Evolutionary conservation across 2,888 invertebrate genomes (phyloP), one percentile per base, ranked within the genome.

Genomic region (Melitaea athalia): DNA sequence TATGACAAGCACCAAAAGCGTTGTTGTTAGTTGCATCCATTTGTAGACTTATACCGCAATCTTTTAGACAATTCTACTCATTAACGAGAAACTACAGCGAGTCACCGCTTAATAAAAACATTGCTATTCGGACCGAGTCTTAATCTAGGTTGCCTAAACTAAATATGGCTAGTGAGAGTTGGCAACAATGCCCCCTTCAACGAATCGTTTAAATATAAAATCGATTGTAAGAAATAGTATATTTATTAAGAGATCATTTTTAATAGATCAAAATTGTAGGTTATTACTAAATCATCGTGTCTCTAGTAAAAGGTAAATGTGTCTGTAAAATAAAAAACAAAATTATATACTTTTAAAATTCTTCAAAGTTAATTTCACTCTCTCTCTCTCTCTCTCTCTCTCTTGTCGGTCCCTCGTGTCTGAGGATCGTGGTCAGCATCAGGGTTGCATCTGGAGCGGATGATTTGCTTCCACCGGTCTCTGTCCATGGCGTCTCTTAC

Each of bases 1-100:
- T 59, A 14, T 60, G 57, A 70, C 38, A 60, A 59, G 52, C 61
- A 55, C 64, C 60, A 64, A 67, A 64, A 60, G 66, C 11, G 42
- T 55, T 4, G 10, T 24, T 31, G 24, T 10, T 11, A 50, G 52
- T 5, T 4, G 24, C 4, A 31, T 24, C 52, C 0, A 45, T 45
- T 45, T 45, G 45, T 12, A 45, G 45, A 12, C 45, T 12, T 45
- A 45, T 45, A 45, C 38, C 38, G 0, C 8, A 45, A 1, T 45
- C 14, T 8, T 45, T 45, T 8, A 45, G 45, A 38, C 5, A 7
- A 38, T 38, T 11, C 45, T 11, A 45, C 8, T 45, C 45, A 11
- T 45, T 45, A 17, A 12, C 5, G 11, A 24, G 11, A 17, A 52
- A 7, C 10, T 11, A 52, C 1, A 31, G 31, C 11, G 31, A 6